These are phyloP conservation scores for Cassiopea xamachana DNA, from an alignment of 30 jellyfish, hydroid and myxozoan species.

Conservation along the genomic window DNA sequence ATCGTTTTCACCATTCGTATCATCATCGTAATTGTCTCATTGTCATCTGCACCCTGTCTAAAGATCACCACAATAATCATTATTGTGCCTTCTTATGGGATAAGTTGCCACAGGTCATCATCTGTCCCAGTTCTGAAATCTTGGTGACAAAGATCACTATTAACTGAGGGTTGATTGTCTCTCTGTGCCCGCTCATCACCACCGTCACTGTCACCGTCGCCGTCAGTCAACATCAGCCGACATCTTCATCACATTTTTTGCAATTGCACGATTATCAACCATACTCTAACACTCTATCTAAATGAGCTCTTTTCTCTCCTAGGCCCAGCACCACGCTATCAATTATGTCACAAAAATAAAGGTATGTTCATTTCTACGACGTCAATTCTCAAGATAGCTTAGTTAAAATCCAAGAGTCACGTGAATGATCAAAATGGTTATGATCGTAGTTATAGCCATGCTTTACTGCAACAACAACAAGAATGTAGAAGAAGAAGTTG, in stretches of 20 bases:
- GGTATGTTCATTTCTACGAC: slow-evolving; percentile 26
- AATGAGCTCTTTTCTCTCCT: background rate
- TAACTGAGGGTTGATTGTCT: too few relatives aligned
- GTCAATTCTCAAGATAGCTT: background rate
- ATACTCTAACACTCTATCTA: too few relatives aligned
- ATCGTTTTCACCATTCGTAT: background rate
- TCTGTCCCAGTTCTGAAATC: background rate
- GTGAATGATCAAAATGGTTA: too few relatives aligned
- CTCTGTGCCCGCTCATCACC: background rate
- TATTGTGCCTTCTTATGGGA: too few relatives aligned
- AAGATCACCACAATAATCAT: background rate
- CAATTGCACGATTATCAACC: background rate
- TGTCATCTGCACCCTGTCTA: background rate
- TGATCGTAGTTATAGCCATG: too few relatives aligned
- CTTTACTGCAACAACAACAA: too few relatives aligned
- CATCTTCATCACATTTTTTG: too few relatives aligned
- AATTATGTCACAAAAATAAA: slow-evolving; percentile 93
- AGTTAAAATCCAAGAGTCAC: background rate
- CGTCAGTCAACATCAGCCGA: background rate
- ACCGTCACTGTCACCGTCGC: background rate
- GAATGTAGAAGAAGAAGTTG: too few relatives aligned
- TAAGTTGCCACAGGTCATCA: too few relatives aligned
- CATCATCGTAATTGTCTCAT: background rate
- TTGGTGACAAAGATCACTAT: background rate
- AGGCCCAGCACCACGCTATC: slow-evolving; percentile 98